Conservation (phyloP, 2,797 vertebrate genomes). For the Aulostomus chinensis region DNA sequence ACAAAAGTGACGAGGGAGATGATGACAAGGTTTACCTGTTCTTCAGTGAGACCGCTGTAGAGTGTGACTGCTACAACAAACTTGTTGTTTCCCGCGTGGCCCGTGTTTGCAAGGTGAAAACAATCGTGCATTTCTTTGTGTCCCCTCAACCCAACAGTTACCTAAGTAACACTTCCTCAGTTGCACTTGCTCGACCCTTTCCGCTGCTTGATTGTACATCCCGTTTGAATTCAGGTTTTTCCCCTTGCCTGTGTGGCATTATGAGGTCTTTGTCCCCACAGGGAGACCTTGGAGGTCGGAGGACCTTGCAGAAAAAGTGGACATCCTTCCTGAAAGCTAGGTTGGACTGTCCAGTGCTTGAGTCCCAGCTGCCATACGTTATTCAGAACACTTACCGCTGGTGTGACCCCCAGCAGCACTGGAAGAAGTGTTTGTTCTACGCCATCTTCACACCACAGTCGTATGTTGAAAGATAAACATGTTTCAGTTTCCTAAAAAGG, state of each 20-base stretch:
- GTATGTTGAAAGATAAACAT: constrained; percentile 61
- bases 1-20: constrained; percentile 59
- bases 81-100: constrained; percentile 83
- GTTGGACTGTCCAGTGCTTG: constrained; percentile 77
- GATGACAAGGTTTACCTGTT: constrained; percentile 88
- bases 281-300: constrained; percentile 78
- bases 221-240: constrained; percentile 5
- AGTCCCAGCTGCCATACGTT: constrained; percentile 76
- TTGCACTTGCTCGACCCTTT: constrained; percentile 4
- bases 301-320: constrained; percentile 82
- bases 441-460: constrained; percentile 79
- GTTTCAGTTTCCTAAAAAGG: constrained; percentile 1
- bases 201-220: constrained; percentile 15
- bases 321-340: constrained; percentile 84
- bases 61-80: constrained; percentile 83
- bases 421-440: constrained; percentile 80
- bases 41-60: constrained; percentile 85
- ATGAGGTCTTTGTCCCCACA: constrained; percentile 25
- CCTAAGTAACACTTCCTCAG: constrained; percentile 19
- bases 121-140: not conserved
- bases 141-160: not conserved
- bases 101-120: constrained; percentile 84
- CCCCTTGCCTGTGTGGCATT: not conserved
- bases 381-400: constrained; percentile 81
- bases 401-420: constrained; percentile 61